Evolutionary conservation across 2,797 vertebrate genomes (phyloP).

Genomic region (Craterocephalus amniculus): DNA sequence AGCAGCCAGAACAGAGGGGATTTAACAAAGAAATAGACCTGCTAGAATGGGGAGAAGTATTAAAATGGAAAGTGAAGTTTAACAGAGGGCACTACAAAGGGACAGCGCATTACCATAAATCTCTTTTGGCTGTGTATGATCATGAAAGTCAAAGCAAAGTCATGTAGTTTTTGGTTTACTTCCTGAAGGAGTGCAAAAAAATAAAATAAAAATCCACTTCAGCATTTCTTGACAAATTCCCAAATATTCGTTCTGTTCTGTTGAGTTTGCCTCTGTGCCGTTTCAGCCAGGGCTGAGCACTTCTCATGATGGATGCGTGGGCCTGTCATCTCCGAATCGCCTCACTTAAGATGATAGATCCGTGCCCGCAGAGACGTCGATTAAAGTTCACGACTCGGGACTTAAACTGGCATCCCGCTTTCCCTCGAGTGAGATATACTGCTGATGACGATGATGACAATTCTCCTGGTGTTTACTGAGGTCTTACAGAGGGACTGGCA

Average conservation of each 20-base stretch:
- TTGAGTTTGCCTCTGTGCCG: conserved; percentile 37
- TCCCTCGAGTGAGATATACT: conserved; percentile 30
- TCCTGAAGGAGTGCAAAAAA: conserved; percentile 2
- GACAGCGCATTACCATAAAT: conserved; percentile 45
- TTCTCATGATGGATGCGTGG: conserved; percentile 57
- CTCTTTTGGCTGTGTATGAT: conserved; percentile 30
- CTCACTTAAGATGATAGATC: conserved; percentile 73
- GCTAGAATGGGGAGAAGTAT: conserved; percentile 49
- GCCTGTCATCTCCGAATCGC: conserved; percentile 56
- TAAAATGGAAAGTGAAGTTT: conserved; percentile 57
- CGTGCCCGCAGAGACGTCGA: conserved; percentile 53
- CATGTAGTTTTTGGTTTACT: conserved; percentile 20
- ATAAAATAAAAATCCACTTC: conserved; percentile 10
- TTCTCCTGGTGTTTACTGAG: conserved; percentile 15
- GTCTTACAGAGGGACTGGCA: conserved; percentile 8
- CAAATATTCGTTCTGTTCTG: conserved; percentile 44
- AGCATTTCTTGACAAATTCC: neutral
- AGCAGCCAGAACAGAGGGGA: conserved; percentile 64
- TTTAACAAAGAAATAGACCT: conserved; percentile 67
- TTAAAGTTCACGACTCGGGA: conserved; percentile 60
- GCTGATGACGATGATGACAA: conserved; percentile 19
- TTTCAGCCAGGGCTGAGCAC: conserved; percentile 39
- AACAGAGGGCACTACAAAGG: conserved; percentile 51
- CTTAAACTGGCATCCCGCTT: conserved; percentile 29
- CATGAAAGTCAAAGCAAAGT: conserved; percentile 66